Percentiles rank a stretch among this genome's conserved stretches.
Evolutionary conservation across 2,888 invertebrate species (phyloP).

Genomic region (Drosophila quinaria): DNA sequence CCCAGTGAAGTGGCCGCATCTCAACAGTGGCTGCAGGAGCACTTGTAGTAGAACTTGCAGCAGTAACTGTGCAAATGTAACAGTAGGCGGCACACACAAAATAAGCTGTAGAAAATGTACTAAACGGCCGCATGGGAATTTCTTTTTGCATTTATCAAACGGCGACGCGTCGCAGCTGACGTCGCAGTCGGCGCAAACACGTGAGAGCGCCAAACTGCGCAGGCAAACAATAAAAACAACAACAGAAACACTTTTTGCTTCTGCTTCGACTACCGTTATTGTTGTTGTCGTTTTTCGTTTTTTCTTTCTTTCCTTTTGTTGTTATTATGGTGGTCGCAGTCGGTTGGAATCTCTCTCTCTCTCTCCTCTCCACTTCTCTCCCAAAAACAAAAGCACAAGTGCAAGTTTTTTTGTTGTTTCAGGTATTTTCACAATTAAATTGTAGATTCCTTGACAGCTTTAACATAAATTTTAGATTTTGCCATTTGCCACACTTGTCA

Average conservation of each 20-base stretch:
- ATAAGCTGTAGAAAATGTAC: conserved; percentile 64
- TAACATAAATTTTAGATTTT: conserved; percentile 34
- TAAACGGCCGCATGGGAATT: conserved; percentile 78
- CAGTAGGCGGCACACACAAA: conserved; percentile 57
- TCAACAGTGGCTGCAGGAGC: conserved; percentile 19
- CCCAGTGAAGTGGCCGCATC: conserved; percentile 31
- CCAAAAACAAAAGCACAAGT: conserved; percentile 36
- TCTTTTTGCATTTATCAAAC: conserved; percentile 73
- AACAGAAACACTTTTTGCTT: conserved; percentile 50
- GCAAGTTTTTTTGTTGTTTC: conserved; percentile 24
- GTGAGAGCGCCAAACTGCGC: conserved; percentile 68
- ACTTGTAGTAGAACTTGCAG: conserved; percentile 2
- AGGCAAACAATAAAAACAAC: conserved; percentile 48
- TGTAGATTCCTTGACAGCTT: conserved; percentile 29
- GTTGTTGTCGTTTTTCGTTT: conserved; percentile 22
- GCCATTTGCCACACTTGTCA: conserved; percentile 36
- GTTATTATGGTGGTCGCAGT: conserved; percentile 47
- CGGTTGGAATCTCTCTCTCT: conserved; percentile 28
- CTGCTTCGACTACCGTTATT: conserved; percentile 29
- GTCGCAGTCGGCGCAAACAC: conserved; percentile 65
- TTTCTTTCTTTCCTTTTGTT: conserved; percentile 25
- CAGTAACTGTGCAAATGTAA: conserved; percentile 37
- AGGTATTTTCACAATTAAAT: conserved; percentile 28
- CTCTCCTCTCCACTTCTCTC: conserved; percentile 9
- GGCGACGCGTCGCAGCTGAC: conserved; percentile 41